A percentile compares a stretch with the other conserved stretches of the same genome.
Evolutionary conservation across 2,888 invertebrate species (phyloP).

Genomic region (Entomobrya multifasciata): DNA sequence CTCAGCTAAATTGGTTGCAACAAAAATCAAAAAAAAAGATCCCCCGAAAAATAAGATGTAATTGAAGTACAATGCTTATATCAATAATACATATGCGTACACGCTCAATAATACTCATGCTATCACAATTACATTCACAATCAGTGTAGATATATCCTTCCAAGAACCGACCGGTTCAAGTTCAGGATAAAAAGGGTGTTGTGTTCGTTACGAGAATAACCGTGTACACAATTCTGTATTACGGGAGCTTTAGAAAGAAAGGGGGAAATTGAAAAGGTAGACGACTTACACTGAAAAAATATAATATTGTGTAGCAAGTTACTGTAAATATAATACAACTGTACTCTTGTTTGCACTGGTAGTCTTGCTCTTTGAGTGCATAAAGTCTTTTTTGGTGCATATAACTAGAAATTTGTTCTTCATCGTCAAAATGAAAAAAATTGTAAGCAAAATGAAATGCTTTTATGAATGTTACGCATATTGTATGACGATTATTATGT

Average conservation of each 20-base stretch:
- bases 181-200: constrained; percentile 1
- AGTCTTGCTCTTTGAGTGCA: background rate
- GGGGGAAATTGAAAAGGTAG: constrained; percentile 26
- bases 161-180: background rate
- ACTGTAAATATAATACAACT: background rate
- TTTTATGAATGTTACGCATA: background rate
- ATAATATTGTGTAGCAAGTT: background rate
- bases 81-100: too few species aligned
- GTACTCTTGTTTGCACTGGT: background rate
- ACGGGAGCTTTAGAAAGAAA: background rate
- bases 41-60: constrained; percentile 49
- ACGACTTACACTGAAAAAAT: background rate
- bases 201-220: background rate
- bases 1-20: background rate
- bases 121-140: too few species aligned
- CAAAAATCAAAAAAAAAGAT: background rate
- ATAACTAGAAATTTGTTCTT: too few species aligned
- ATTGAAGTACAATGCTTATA: too few species aligned
- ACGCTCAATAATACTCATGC: background rate
- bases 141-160: background rate
- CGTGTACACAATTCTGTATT: background rate
- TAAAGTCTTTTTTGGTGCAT: background rate
- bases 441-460: constrained; percentile 37
- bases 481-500: background rate
- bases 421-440: background rate